Conservation (phyloP, 53 echinoderm and acorn worm genomes). For the Patiria pectinifera region DNA sequence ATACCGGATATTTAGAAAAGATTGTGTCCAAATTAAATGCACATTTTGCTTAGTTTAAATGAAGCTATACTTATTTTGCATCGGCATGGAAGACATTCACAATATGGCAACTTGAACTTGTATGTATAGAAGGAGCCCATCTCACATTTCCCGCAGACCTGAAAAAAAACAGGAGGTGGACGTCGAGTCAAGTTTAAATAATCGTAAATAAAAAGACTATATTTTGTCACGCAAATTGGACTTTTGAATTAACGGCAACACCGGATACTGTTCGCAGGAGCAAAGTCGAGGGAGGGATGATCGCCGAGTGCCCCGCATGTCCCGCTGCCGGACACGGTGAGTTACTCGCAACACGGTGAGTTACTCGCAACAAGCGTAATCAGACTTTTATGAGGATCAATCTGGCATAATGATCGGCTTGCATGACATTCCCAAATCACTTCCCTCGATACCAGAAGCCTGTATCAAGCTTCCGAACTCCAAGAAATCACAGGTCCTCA, state of each 20-base stretch:
- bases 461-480: neutral
- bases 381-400: constrained; percentile 46
- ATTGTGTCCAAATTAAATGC: too few species aligned
- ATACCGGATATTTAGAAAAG: too few species aligned
- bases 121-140: too few species aligned
- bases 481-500: neutral
- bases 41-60: too few species aligned
- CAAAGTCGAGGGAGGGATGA: neutral
- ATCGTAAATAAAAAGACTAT: neutral
- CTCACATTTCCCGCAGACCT: neutral
- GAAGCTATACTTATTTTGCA: too few species aligned
- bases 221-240: constrained; percentile 5
- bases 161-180: neutral
- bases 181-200: neutral
- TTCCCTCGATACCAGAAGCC: neutral
- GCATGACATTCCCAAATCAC: constrained; percentile 41
- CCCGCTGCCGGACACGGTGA: constrained; percentile 25
- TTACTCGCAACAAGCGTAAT: constrained; percentile 13
- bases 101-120: too few species aligned
- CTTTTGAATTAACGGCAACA: constrained; percentile 11
- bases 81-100: too few species aligned
- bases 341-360: constrained; percentile 15
- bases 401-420: neutral
- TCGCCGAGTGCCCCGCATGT: neutral
- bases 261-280: neutral